Evolutionary conservation across 2,888 invertebrate species (phyloP), one percentile per base, ranked within the genome.

Genomic region (Spisula subtruncata): DNA sequence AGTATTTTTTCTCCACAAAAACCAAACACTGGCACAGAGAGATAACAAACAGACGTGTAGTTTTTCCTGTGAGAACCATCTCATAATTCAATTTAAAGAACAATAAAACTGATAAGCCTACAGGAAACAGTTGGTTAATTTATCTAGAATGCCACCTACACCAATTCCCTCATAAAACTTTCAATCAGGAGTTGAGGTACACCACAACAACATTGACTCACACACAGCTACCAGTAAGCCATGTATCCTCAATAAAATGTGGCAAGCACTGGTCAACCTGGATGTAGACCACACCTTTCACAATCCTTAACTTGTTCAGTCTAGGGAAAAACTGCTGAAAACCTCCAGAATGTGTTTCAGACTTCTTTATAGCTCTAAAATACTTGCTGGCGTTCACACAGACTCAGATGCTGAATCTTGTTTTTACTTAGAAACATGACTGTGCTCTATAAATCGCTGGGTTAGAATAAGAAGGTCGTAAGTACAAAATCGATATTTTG

Each of bases 91-190:
- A 86, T 86, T 86, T 86, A 81, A 48, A 71, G 81, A 82, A 81
- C 60, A 86, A 86, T 86, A 81, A 86, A 81, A 86, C 18, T 86
- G 86, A 86, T 86, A 86, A 86, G 56, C 71, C 46, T 48, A 56
- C 84, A 84, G 84, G 84, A 84, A 84, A 71, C 75, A 75, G 75
- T 84, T 29, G 75, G 29, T 75, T 48, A 84, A 84, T 84, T 84
- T 84, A 75, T 84, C 84, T 60, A 29, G 71, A 71, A 83, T 66
- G 60, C 83, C 83, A 83, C 46, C 46, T 54, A 83, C 83, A 83
- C 41, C 71, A 35, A 66, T 41, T n/a, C 83, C 46, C 46, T 35
- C 35, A 66, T 83, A 83, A 83, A 83, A 83, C 25, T 56, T 54
- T 82, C 82, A 66, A 66, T n/a, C 71, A 25, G 41, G 25, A 83